phyloP scores from a whole-genome alignment of 2,113 vertebrate genomes.

The Marmota monax region DNA sequence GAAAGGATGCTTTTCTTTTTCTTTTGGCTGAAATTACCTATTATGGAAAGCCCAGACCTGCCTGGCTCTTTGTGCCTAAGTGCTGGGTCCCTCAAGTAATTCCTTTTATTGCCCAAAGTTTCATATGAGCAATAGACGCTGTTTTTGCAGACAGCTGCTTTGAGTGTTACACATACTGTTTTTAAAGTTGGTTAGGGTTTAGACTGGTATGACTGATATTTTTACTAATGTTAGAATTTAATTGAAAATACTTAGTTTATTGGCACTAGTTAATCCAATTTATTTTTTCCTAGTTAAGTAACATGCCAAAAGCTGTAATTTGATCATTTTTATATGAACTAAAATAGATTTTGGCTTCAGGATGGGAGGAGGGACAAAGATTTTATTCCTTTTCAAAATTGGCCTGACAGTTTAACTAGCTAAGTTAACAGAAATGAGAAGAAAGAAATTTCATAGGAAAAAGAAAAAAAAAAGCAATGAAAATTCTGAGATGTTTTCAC shows the following conservation, averaged over 20 bases:
- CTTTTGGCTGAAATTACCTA: neutral
- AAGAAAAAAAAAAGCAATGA: slow-evolving; percentile 30
- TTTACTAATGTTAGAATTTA: slow-evolving; percentile 75
- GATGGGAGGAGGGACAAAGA: slow-evolving; percentile 47
- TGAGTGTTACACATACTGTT: neutral
- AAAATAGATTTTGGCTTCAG: slow-evolving; percentile 78
- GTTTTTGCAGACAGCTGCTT: slow-evolving; percentile 66
- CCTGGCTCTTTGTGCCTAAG: neutral
- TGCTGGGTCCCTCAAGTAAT: neutral
- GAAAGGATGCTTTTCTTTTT: neutral
- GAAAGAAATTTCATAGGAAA: slow-evolving; percentile 60
- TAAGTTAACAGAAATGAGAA: slow-evolving; percentile 76
- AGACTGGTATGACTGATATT: slow-evolving; percentile 62
- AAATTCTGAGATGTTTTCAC: slow-evolving; percentile 42
- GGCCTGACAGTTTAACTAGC: slow-evolving; percentile 62
- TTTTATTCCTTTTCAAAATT: slow-evolving; percentile 52
- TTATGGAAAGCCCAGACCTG: neutral
- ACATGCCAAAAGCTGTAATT: slow-evolving; percentile 70
- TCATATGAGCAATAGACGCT: slow-evolving; percentile 30
- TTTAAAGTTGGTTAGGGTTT: slow-evolving; percentile 65
- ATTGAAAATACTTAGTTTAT: slow-evolving; percentile 79
- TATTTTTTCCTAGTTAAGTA: slow-evolving; percentile 79
- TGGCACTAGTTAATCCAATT: slow-evolving; percentile 72
- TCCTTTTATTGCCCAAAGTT: slow-evolving; percentile 55
- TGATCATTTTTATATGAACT: slow-evolving; percentile 73